phyloP scores from a whole-genome alignment of 2,888 invertebrate genomes.

The Andrena chrysosceles region DNA sequence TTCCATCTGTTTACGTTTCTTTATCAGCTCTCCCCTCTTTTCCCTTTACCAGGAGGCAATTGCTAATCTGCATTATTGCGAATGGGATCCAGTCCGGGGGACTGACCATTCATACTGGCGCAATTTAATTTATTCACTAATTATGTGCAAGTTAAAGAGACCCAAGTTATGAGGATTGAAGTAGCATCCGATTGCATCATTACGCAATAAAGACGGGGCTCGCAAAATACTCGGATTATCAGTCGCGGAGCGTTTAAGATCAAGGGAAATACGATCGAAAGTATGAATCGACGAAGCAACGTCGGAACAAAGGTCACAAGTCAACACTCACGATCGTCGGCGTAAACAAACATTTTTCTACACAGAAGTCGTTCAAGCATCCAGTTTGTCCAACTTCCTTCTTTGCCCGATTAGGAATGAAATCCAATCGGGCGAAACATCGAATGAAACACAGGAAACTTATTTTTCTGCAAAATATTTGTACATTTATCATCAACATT shows the following conservation, averaged over 20 bases:
- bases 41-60: neutral
- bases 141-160: too few relatives aligned
- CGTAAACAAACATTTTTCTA: slow-evolving; percentile 4
- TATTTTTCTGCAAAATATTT: too few relatives aligned
- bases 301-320: slow-evolving; percentile 4
- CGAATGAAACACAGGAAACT: too few relatives aligned
- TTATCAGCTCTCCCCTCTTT: neutral
- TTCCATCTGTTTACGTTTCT: neutral
- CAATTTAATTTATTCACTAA: too few relatives aligned
- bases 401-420: neutral
- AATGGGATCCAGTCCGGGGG: neutral
- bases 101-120: too few relatives aligned
- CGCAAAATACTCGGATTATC: neutral
- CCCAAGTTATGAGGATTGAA: too few relatives aligned
- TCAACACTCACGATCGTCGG: neutral
- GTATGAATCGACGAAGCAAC: neutral
- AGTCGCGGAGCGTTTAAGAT: slow-evolving; percentile 3
- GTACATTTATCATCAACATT: too few relatives aligned
- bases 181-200: too few relatives aligned
- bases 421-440: too few relatives aligned
- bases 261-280: neutral
- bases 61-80: slow-evolving; percentile 4
- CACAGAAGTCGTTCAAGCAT: neutral
- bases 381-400: neutral
- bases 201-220: too few relatives aligned